Evolutionary conservation across 1,140 invertebrate genomes (phyloP), one percentile per base, ranked within the genome.

Genomic region (Chironomus striatipennis): DNA sequence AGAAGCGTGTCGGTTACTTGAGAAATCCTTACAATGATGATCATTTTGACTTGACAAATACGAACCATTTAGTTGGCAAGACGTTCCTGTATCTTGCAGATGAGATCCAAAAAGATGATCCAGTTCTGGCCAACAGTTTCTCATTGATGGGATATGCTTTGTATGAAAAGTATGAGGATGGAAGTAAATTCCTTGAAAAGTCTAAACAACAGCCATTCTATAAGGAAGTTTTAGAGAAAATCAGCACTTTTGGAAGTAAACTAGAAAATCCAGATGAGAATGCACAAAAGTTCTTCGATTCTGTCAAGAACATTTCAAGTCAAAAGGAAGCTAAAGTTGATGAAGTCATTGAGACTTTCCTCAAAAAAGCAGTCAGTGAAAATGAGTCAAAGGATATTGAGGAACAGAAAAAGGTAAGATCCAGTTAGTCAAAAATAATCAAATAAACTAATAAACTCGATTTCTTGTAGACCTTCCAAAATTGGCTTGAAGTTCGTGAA

Each of bases 1-100:
- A 91, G 85, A 84, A 95, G 1, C 85, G 93, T 75, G 90, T 97
- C 0, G 84, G 84, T 70, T 97, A 88, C 81, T 76, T 98, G 43
- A 87, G 91, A 78, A 96, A 96, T 80, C 87, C 88, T 3, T 91
- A 85, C 81, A 90, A 90, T 83, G 95, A 97, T 84, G 90, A 93
- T 80, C 94, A 97, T 83, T 95, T 96, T 85, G 93, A 96, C 83
- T 81, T 95, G 4, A 85, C 81, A 75, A 87, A 93, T 77, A 85
- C 88, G 8, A 80, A 84, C 57, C 84, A 88, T 80, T 81, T 93
- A 42, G 83, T 91, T 65, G 94, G 94, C 6, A 97, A 96, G 85
- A 92, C 93, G 0, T 81, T 96, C 15, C 83, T 81, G 64, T 87
- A 86, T 79, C 87, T 75, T 1, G n/a, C 43, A 43, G 17, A 42